Conservation (phyloP, 2,113 vertebrate species). For the Pagrus major region DNA sequence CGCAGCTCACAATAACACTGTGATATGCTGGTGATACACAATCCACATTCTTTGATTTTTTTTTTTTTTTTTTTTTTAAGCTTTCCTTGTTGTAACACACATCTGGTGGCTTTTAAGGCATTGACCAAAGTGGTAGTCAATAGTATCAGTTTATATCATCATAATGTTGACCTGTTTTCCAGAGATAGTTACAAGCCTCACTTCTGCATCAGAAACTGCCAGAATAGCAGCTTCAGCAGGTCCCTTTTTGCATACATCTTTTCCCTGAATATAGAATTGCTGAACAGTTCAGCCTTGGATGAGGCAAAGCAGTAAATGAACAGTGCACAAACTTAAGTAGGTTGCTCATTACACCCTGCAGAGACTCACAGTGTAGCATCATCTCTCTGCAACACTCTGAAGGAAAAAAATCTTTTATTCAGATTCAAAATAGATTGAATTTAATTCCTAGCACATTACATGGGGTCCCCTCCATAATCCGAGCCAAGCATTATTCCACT, state of each 20-base stretch:
- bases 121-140: background rate
- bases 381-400: conserved; percentile 23
- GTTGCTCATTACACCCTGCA: conserved; percentile 27
- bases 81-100: background rate
- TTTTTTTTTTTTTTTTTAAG: background rate
- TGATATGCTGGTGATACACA: background rate
- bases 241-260: background rate
- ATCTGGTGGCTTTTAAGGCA: background rate
- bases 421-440: background rate
- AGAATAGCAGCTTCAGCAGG: conserved; percentile 10
- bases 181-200: background rate
- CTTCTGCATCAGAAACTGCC: background rate
- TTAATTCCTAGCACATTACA: conserved; percentile 33
- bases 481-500: conserved; percentile 19
- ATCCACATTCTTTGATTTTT: background rate
- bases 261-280: conserved; percentile 1
- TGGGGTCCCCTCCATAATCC: conserved; percentile 2
- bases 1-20: background rate
- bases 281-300: conserved; percentile 24
- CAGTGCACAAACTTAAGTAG: conserved; percentile 26
- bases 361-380: conserved; percentile 7
- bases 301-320: conserved; percentile 21
- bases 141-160: background rate
- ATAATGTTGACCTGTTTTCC: background rate
- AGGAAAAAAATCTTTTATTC: conserved; percentile 10